These are phyloP conservation scores for Euwallacea fornicatus DNA, from an alignment of 1,140 invertebrate genomes.

Conservation along the genomic window DNA sequence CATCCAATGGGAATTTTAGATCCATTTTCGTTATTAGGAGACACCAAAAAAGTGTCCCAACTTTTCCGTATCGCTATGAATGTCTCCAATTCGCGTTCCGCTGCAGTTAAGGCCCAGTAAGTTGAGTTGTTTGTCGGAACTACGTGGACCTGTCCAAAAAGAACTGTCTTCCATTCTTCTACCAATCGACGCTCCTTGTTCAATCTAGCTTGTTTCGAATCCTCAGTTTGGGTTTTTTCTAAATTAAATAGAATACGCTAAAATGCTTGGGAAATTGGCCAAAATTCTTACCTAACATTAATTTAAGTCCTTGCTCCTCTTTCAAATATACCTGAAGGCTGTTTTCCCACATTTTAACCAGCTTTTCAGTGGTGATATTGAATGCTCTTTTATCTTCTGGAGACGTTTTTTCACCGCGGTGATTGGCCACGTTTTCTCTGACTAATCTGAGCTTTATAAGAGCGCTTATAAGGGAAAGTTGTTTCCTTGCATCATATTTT, in stretches of 20 bases:
- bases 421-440: constrained; percentile 61
- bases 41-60: constrained; percentile 53
- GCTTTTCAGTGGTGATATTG: constrained; percentile 45
- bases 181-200: constrained; percentile 43
- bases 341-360: constrained; percentile 51
- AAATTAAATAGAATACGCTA: not conserved
- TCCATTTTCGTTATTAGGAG: constrained; percentile 40
- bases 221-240: constrained; percentile 46
- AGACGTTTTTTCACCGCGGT: constrained; percentile 62
- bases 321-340: constrained; percentile 45
- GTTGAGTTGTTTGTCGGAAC: constrained; percentile 40
- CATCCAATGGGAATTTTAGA: constrained; percentile 51
- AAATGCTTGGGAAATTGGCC: too few species aligned
- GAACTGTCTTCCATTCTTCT: constrained; percentile 46
- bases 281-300: constrained; percentile 43
- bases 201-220: constrained; percentile 41
- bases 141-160: constrained; percentile 46
- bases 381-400: constrained; percentile 51
- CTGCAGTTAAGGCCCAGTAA: constrained; percentile 49
- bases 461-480: constrained; percentile 62
- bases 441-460: constrained; percentile 64
- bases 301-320: constrained; percentile 49
- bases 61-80: constrained; percentile 53
- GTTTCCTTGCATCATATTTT: constrained; percentile 67
- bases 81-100: constrained; percentile 49